A percentile compares a stretch with the other conserved stretches of the same genome.
phyloP scores from a whole-genome alignment of 2,797 vertebrate species.

The Manis javanica region DNA sequence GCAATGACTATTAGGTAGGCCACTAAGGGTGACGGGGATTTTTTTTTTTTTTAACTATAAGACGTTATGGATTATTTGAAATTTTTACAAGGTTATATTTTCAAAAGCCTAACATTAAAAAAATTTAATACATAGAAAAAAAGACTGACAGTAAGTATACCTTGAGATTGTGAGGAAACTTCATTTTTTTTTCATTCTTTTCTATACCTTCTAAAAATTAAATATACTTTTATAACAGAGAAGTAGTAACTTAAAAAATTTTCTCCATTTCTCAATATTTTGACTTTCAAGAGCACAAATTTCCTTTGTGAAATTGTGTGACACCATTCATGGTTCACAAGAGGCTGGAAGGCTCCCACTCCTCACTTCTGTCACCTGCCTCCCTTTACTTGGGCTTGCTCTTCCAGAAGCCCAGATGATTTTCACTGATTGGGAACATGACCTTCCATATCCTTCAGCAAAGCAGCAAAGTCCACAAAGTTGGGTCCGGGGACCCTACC shows the following conservation, averaged over 20 bases:
- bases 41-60: background rate
- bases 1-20: background rate
- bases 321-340: background rate
- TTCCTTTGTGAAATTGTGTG: background rate
- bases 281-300: background rate
- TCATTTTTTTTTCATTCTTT: background rate
- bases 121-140: background rate
- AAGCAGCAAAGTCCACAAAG: background rate
- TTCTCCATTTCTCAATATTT: background rate
- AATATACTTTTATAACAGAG: background rate
- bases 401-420: background rate
- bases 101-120: background rate
- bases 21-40: background rate
- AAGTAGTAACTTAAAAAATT: background rate
- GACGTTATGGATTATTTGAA: background rate
- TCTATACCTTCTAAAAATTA: background rate
- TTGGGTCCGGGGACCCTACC: background rate
- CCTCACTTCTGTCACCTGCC: background rate
- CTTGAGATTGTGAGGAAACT: background rate
- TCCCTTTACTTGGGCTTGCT: background rate
- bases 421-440: background rate
- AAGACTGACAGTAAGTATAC: background rate
- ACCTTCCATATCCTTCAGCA: background rate
- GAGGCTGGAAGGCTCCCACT: background rate
- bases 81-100: background rate